A percentile compares a stretch with the other conserved stretches of the same genome.
phyloP scores from a whole-genome alignment of 2,888 invertebrate genomes.

The Eilema depressum region DNA sequence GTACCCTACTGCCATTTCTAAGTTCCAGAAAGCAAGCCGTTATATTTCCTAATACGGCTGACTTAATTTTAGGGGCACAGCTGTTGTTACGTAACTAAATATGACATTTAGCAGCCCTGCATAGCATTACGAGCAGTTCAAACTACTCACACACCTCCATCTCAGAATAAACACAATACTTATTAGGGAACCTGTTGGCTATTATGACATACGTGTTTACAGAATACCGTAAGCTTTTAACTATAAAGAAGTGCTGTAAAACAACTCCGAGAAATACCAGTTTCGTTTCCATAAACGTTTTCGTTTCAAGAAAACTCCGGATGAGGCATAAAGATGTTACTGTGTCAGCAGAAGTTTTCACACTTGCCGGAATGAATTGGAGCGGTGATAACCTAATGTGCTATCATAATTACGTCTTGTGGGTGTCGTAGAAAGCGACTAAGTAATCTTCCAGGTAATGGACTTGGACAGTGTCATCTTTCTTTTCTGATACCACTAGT shows the following conservation, averaged over 20 bases:
- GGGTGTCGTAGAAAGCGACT: neutral
- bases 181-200: constrained; percentile 30
- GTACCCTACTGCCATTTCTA: constrained; percentile 5
- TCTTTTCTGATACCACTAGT: neutral
- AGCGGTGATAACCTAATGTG: neutral
- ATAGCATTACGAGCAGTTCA: constrained; percentile 11
- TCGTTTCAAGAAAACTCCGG: constrained; percentile 15
- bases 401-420: neutral
- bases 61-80: constrained; percentile 17
- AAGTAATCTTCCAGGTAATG: neutral
- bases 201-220: constrained; percentile 34
- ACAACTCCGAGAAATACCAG: constrained; percentile 32
- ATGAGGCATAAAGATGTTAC: constrained; percentile 5
- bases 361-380: neutral
- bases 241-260: constrained; percentile 23
- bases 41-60: constrained; percentile 12
- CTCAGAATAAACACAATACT: constrained; percentile 33
- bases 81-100: constrained; percentile 42
- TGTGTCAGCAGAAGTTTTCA: constrained; percentile 9
- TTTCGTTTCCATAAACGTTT: constrained; percentile 29
- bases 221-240: neutral
- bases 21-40: constrained; percentile 8
- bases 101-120: constrained; percentile 53
- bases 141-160: constrained; percentile 8
- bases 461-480: neutral